Evolutionary conservation across 2,113 vertebrate species (phyloP).

Genomic region (Meles meles): DNA sequence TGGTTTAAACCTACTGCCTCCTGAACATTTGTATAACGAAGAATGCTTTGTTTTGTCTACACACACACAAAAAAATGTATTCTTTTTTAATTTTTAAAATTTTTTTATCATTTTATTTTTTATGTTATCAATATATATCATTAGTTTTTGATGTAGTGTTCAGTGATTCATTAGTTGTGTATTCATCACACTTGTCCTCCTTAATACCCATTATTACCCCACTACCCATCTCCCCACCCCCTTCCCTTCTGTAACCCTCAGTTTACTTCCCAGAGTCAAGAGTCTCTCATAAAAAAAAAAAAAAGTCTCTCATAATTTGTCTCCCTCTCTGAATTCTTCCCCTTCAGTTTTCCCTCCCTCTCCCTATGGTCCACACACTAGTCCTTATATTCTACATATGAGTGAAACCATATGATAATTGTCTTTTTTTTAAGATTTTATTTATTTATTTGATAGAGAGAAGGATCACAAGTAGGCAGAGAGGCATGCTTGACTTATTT

Average conservation of each 20-base stretch:
- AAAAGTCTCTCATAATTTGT: background rate
- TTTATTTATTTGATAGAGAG: too few relatives aligned
- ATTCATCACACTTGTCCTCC: background rate
- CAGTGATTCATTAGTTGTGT: background rate
- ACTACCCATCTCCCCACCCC: background rate
- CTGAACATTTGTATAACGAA: background rate
- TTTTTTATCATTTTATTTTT: background rate
- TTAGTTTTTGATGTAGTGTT: background rate
- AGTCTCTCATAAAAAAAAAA: background rate
- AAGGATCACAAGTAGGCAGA: too few relatives aligned
- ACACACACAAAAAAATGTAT: background rate
- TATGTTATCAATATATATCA: background rate
- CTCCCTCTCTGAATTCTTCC: background rate
- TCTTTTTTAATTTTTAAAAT: background rate
- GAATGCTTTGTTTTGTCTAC: background rate
- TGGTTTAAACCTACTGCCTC: background rate
- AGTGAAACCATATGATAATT: background rate
- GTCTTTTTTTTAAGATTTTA: background rate
- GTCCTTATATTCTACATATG: background rate
- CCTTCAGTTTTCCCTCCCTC: background rate
- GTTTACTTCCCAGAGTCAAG: background rate
- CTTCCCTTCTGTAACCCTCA: background rate
- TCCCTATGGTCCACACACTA: background rate
- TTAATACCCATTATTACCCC: background rate
- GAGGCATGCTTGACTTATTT: background rate